phyloP scores from a whole-genome alignment of 2,797 vertebrate species.

The Antrozous pallidus region DNA sequence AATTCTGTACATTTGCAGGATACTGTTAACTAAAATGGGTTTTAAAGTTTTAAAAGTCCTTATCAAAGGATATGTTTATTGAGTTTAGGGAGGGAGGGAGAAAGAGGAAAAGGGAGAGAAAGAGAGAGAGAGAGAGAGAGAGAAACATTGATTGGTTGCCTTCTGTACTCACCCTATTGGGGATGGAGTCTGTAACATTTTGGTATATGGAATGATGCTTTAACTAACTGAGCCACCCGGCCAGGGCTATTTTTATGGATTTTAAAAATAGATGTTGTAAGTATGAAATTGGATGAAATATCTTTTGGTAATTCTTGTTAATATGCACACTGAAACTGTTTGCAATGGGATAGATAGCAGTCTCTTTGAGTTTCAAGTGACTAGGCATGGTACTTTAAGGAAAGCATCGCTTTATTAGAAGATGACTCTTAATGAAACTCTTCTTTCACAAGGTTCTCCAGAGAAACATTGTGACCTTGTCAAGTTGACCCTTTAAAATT shows the following conservation, averaged over 20 bases:
- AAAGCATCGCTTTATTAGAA: background rate
- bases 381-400: background rate
- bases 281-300: conserved; percentile 27
- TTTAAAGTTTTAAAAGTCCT: background rate
- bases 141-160: background rate
- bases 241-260: background rate
- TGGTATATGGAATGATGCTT: background rate
- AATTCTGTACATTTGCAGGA: background rate
- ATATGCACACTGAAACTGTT: background rate
- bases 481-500: background rate
- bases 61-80: background rate
- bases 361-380: background rate
- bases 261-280: background rate
- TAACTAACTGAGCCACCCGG: background rate
- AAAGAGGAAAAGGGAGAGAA: no score
- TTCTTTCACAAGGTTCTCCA: background rate
- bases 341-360: background rate
- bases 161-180: background rate
- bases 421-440: background rate
- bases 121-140: no score
- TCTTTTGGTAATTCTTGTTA: conserved; percentile 10
- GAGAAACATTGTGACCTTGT: background rate
- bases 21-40: background rate
- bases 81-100: background rate
- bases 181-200: background rate